Percentiles rank a stretch among this genome's conserved stretches.
These are phyloP conservation scores for Xanthia icteritia DNA, from an alignment of 2,888 invertebrate genomes.

Conservation along the genomic window DNA sequence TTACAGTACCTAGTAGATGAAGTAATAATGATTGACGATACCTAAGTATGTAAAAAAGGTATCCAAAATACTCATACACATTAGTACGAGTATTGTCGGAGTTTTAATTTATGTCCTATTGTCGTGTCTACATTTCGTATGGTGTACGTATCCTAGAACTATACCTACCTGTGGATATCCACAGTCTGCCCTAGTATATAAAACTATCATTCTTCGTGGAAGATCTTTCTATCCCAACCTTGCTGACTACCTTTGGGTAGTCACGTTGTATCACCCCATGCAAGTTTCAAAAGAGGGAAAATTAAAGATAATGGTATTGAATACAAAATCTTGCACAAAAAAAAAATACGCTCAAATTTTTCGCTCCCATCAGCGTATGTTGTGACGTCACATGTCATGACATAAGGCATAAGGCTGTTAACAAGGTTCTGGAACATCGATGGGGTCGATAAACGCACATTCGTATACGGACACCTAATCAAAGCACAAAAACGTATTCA, in stretches of 20 bases:
- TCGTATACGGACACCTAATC: constrained; percentile 68
- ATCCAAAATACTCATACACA: too few species aligned
- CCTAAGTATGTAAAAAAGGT: not conserved
- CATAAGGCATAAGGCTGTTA: constrained; percentile 15
- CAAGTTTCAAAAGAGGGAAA: constrained; percentile 11
- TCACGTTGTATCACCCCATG: constrained; percentile 26
- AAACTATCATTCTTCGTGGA: not conserved
- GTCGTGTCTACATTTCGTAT: too few species aligned
- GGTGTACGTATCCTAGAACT: too few species aligned
- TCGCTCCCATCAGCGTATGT: constrained; percentile 11
- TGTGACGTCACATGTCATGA: constrained; percentile 17
- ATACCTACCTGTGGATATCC: too few species aligned
- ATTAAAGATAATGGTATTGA: constrained; percentile 38
- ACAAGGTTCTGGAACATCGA: constrained; percentile 34
- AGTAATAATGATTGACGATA: not conserved
- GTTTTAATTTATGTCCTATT: too few species aligned
- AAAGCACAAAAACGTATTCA: constrained; percentile 66
- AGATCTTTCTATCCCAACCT: not conserved
- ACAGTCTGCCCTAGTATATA: not conserved
- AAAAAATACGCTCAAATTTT: not conserved
- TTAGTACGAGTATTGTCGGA: too few species aligned
- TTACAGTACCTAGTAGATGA: too few species aligned
- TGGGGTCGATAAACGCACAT: constrained; percentile 57
- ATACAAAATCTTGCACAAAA: constrained; percentile 13
- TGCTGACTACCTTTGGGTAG: not conserved